A percentile compares a stretch with the other conserved stretches of the same genome.
phyloP scores from a whole-genome alignment of 2,113 vertebrate genomes.

The Butorides virescens region DNA sequence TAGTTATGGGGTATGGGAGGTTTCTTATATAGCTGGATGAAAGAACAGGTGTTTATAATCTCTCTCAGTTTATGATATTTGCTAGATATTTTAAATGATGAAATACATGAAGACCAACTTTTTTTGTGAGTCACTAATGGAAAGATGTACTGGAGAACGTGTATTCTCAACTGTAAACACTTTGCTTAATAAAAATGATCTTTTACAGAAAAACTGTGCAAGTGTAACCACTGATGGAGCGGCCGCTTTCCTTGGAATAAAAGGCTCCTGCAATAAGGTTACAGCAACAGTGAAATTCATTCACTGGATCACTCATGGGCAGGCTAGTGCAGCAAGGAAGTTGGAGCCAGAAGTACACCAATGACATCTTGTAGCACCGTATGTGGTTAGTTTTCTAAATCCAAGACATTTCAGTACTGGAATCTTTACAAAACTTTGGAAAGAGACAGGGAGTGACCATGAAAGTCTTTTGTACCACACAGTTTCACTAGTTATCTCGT shows the following conservation, averaged over 20 bases:
- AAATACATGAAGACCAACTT: background rate
- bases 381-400: background rate
- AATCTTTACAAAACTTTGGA: background rate
- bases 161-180: rapidly evolving
- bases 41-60: background rate
- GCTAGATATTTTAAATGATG: background rate
- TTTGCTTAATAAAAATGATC: background rate
- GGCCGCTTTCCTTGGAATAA: background rate
- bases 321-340: background rate
- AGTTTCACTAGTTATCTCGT: background rate
- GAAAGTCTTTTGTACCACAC: background rate
- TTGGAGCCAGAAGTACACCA: background rate
- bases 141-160: background rate
- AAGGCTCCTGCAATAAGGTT: background rate
- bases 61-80: background rate
- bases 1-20: background rate
- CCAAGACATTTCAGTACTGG: background rate
- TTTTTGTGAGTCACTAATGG: background rate
- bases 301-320: background rate
- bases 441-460: background rate
- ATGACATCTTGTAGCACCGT: too few species aligned
- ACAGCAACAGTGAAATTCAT: background rate
- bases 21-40: background rate
- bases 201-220: background rate
- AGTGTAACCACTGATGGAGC: background rate